A percentile compares a stretch with the other conserved stretches of the same genome.
phyloP scores from a whole-genome alignment of 2,113 vertebrate species.

The Myrmophylax atrothorax region DNA sequence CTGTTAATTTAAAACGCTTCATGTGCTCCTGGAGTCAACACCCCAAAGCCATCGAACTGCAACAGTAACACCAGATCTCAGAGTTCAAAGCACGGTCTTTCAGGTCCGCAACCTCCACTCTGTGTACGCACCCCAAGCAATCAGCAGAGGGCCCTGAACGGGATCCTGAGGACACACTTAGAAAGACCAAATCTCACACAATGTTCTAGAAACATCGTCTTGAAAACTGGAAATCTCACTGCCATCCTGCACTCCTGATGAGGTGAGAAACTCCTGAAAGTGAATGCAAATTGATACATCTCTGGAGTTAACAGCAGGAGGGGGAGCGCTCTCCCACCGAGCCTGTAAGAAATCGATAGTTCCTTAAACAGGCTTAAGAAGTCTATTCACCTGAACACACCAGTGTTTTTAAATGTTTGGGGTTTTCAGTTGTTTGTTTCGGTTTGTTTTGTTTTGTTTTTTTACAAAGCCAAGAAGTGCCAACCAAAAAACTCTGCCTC shows the following conservation, averaged over 20 bases:
- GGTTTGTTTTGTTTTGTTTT: neutral
- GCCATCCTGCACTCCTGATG: neutral
- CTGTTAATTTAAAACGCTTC: neutral
- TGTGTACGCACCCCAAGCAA: neutral
- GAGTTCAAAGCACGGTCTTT: neutral
- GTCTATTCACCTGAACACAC: neutral
- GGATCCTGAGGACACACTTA: neutral
- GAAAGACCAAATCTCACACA: accelerated
- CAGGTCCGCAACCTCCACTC: neutral
- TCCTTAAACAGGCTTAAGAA: neutral
- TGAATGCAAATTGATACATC: neutral
- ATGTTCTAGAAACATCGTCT: accelerated
- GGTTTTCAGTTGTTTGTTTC: neutral
- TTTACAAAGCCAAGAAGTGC: neutral
- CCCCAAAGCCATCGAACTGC: neutral
- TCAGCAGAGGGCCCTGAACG: neutral
- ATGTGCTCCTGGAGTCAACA: neutral
- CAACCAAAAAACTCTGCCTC: neutral
- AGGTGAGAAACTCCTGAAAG: neutral
- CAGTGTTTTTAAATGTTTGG: neutral
- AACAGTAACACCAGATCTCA: neutral
- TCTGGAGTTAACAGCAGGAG: neutral
- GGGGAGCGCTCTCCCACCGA: neutral
- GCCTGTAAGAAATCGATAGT: accelerated
- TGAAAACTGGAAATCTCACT: neutral